These are phyloP conservation scores for Chiloscyllium punctatum DNA, from an alignment of 2,797 vertebrate genomes.

Conservation along the genomic window DNA sequence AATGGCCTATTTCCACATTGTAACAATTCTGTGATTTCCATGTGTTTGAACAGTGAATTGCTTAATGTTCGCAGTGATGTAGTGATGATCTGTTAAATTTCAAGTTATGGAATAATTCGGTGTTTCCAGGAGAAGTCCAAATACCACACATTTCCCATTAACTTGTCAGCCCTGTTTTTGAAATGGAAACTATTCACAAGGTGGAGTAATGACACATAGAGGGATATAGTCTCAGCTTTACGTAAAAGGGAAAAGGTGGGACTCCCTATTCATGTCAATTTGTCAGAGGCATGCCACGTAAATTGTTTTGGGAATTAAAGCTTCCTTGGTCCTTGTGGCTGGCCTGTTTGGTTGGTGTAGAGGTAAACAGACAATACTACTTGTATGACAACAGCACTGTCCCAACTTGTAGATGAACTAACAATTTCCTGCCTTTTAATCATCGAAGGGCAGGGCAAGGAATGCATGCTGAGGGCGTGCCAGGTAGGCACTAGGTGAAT, in stretches of 20 bases:
- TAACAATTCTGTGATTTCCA: not conserved
- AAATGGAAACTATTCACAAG: not conserved
- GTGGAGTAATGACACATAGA: not conserved
- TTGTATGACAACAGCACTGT: not conserved
- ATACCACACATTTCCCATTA: not conserved
- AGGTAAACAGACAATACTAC: not conserved
- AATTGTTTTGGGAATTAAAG: not conserved
- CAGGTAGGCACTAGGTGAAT: too few species aligned
- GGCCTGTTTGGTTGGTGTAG: not conserved
- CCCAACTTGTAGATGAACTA: not conserved
- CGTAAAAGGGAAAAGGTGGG: not conserved
- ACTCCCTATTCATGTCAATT: too few species aligned
- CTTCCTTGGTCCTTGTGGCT: not conserved
- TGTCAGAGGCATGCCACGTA: not conserved
- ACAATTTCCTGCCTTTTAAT: not conserved
- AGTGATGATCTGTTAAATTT: not conserved
- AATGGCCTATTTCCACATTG: too few species aligned
- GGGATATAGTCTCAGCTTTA: not conserved
- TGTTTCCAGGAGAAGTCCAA: not conserved
- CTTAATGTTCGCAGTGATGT: not conserved
- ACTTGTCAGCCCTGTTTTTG: not conserved
- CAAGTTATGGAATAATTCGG: not conserved
- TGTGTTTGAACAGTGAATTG: not conserved
- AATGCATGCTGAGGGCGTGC: too few species aligned
- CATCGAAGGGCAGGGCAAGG: not conserved